Evolutionary conservation across 2,113 vertebrate species (phyloP).

Genomic region (Rhinoderma darwinii): DNA sequence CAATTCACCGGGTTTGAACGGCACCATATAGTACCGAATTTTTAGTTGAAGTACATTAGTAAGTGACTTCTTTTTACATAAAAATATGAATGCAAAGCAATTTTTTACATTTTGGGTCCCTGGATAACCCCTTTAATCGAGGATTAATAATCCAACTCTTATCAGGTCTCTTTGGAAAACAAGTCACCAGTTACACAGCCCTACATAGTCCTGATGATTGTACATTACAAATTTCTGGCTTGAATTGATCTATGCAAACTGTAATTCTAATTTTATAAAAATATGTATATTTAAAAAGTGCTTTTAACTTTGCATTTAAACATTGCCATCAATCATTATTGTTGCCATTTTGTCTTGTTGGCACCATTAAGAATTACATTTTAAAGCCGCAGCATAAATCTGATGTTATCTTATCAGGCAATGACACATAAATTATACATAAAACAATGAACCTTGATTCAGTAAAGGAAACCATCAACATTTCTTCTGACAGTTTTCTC

Average conservation of each 20-base stretch:
- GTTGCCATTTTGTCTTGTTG: conserved; percentile 32
- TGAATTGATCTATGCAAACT: neutral
- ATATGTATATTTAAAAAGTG: conserved; percentile 24
- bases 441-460: conserved; percentile 28
- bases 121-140: too few relatives aligned
- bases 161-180: neutral
- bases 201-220: neutral
- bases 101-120: too few relatives aligned
- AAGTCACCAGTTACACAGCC: neutral
- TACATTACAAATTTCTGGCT: neutral
- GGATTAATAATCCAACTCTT: neutral
- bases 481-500: conserved; percentile 35
- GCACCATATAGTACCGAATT: too few relatives aligned
- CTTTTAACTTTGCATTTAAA: conserved; percentile 17
- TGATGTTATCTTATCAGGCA: conserved; percentile 44
- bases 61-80: too few relatives aligned
- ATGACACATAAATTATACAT: conserved; percentile 55
- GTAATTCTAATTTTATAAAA: neutral
- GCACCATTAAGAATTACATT: conserved; percentile 41
- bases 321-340: conserved; percentile 33
- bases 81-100: too few relatives aligned
- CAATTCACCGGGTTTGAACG: too few relatives aligned
- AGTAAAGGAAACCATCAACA: conserved; percentile 45
- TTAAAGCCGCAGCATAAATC: conserved; percentile 47
- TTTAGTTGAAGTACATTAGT: too few relatives aligned